These are phyloP conservation scores for Lagorchestes hirsutus DNA, from an alignment of 2,797 vertebrate genomes.

Conservation along the genomic window DNA sequence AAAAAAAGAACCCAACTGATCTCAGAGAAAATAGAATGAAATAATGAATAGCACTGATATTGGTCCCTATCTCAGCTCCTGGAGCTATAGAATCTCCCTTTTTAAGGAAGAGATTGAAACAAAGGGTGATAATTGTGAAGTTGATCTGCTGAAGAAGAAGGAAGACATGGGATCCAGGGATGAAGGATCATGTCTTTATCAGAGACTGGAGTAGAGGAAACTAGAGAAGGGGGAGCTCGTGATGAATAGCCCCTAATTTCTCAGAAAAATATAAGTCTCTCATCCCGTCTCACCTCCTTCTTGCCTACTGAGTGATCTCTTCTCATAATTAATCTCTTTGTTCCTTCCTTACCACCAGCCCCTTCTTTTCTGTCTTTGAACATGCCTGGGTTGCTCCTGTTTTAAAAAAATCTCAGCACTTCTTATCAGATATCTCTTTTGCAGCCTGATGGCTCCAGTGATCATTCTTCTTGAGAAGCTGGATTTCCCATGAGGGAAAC, in stretches of 20 bases:
- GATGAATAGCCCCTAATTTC: neutral
- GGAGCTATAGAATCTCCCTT: neutral
- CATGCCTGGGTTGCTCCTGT: neutral
- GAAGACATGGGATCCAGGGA: neutral
- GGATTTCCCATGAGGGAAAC: neutral
- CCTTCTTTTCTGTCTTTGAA: neutral
- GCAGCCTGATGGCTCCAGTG: neutral
- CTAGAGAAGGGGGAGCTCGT: neutral
- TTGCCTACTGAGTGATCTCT: neutral
- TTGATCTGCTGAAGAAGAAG: neutral
- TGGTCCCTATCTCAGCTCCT: neutral
- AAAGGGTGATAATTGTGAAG: neutral
- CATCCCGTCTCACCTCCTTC: neutral
- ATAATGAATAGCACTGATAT: neutral
- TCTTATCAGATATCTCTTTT: neutral
- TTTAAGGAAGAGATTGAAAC: neutral
- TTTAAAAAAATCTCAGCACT: neutral
- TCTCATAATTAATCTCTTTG: neutral
- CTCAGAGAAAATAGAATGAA: neutral
- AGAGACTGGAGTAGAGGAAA: neutral
- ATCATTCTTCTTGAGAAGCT: neutral
- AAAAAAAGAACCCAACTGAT: neutral
- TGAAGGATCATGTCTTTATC: neutral
- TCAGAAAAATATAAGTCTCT: neutral
- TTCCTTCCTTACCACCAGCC: neutral